A percentile compares a stretch with the other conserved stretches of the same genome.
Conservation (phyloP, 2,888 invertebrate genomes). For the Platerodrilus igneus region DNA sequence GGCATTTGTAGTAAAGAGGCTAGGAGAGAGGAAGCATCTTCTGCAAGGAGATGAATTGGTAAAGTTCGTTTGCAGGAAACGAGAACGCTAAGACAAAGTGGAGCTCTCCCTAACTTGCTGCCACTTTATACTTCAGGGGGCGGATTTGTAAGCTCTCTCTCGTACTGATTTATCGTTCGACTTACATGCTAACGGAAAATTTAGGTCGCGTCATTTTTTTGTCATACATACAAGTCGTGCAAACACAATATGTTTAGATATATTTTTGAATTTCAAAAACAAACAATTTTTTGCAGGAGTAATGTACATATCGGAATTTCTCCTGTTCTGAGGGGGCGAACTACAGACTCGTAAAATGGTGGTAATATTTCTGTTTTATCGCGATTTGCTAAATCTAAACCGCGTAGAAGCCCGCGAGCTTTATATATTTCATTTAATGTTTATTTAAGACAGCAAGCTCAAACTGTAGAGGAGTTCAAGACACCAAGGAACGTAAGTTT, state of each 20-base stretch:
- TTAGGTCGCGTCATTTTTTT: slow-evolving; percentile 21
- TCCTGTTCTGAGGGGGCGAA: slow-evolving; percentile 20
- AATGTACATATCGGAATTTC: too few relatives aligned
- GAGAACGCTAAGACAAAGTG: slow-evolving; percentile 45
- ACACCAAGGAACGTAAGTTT: slow-evolving; percentile 37
- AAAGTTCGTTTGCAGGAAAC: slow-evolving; percentile 45
- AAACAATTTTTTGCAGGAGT: too few relatives aligned
- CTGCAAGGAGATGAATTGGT: slow-evolving; percentile 46
- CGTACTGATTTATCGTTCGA: slow-evolving; percentile 23
- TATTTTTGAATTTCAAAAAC: too few relatives aligned
- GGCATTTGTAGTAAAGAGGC: slow-evolving; percentile 46
- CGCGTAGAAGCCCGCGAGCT: too few relatives aligned
- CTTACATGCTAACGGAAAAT: slow-evolving; percentile 21
- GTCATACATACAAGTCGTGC: too few relatives aligned
- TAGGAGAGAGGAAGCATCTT: slow-evolving; percentile 45
- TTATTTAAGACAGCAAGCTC: too few relatives aligned
- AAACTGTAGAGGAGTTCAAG: too few relatives aligned
- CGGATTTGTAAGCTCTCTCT: slow-evolving; percentile 23
- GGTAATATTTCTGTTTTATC: slow-evolving; percentile 17
- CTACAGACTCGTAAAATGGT: slow-evolving; percentile 22
- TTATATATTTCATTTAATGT: too few relatives aligned
- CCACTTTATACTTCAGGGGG: slow-evolving; percentile 24
- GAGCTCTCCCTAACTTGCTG: slow-evolving; percentile 30
- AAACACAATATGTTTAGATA: too few relatives aligned
- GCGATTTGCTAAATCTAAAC: slow-evolving; percentile 6